Evolutionary conservation across 2,113 vertebrate genomes (phyloP).

Genomic region (Pseudorectes ferrugineus): DNA sequence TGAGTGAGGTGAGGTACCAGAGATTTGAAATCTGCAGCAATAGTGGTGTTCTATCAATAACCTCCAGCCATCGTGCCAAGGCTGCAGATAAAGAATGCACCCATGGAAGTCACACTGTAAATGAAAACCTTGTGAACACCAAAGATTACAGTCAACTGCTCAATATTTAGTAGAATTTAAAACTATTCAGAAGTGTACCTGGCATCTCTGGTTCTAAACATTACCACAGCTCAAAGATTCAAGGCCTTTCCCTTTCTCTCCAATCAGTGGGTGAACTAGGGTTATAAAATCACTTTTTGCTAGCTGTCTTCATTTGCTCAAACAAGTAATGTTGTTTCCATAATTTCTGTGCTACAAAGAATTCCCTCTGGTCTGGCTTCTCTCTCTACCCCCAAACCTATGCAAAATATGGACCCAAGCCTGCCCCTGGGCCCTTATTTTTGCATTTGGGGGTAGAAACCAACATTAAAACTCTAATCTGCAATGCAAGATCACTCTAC

Average conservation of each 20-base stretch:
- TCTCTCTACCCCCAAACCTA: background rate
- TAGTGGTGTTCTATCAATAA: background rate
- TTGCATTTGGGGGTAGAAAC: background rate
- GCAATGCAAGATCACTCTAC: background rate
- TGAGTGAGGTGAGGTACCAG: background rate
- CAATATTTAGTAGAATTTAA: background rate
- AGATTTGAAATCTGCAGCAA: background rate
- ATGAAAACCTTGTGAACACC: background rate
- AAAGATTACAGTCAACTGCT: background rate
- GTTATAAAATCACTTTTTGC: background rate
- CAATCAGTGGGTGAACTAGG: background rate
- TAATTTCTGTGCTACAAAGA: background rate
- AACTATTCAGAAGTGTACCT: background rate
- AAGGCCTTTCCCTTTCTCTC: background rate
- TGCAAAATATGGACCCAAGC: fast-evolving
- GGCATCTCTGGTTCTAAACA: background rate
- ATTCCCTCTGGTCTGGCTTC: background rate
- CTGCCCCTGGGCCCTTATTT: background rate
- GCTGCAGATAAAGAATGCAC: background rate
- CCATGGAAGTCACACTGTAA: background rate
- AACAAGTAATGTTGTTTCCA: background rate
- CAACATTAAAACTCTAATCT: background rate
- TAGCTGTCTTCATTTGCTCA: background rate
- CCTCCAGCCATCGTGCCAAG: background rate
- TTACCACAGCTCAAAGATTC: background rate